A percentile compares a stretch with the other conserved stretches of the same genome.
Evolutionary conservation across 2,797 vertebrate genomes (phyloP).

Genomic region (Anguilla marmorata): DNA sequence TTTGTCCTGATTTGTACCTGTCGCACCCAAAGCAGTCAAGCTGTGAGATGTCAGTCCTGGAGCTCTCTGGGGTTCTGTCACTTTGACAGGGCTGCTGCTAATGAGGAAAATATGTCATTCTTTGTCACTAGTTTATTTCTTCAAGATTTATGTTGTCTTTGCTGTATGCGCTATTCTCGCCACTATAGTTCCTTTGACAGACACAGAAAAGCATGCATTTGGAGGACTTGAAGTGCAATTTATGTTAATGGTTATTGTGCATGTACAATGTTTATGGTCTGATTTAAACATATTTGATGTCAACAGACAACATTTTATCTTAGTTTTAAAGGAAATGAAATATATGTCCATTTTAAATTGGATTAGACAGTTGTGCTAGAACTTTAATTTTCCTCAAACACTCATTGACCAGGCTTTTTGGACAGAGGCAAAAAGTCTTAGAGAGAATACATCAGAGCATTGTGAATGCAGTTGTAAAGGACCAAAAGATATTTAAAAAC

Average conservation of each 20-base stretch:
- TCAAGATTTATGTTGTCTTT: background rate
- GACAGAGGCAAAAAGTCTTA: background rate
- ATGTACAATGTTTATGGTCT: too few relatives aligned
- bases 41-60: background rate
- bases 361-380: background rate
- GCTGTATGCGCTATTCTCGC: background rate
- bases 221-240: background rate
- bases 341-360: background rate
- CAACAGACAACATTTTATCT: too few relatives aligned
- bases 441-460: background rate
- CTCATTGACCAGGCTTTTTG: background rate
- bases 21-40: background rate
- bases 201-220: background rate
- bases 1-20: slow-evolving; percentile 39
- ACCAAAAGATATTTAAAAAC: background rate
- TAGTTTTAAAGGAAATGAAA: background rate
- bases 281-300: too few relatives aligned
- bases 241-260: background rate
- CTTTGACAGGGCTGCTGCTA: background rate
- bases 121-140: background rate
- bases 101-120: background rate
- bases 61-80: background rate
- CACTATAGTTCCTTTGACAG: background rate
- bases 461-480: background rate
- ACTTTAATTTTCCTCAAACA: background rate